phyloP scores from a whole-genome alignment of 2,888 invertebrate genomes.

The Hypercompe scribonia region DNA sequence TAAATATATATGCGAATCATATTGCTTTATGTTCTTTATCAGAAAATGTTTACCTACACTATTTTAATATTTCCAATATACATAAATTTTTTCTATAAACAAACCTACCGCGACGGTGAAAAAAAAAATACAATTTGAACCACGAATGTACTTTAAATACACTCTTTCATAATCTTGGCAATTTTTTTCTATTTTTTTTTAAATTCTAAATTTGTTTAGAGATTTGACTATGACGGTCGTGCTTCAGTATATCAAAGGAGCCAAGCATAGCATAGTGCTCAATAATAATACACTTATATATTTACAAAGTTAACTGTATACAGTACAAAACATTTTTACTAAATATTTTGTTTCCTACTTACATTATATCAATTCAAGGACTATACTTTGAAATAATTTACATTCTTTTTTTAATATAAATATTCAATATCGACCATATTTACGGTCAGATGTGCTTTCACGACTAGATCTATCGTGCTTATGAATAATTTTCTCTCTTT shows the following conservation, averaged over 20 bases:
- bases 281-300: conserved; percentile 53
- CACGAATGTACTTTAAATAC: conserved; percentile 52
- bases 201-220: conserved; percentile 59
- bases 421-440: conserved; percentile 55
- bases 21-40: conserved; percentile 69
- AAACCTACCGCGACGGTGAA: conserved; percentile 38
- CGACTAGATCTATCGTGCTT: conserved; percentile 66
- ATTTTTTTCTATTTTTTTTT: conserved; percentile 38
- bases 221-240: conserved; percentile 46
- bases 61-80: conserved; percentile 53
- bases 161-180: conserved; percentile 53
- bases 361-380: conserved; percentile 65
- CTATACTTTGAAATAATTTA: conserved; percentile 52
- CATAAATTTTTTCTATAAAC: conserved; percentile 49
- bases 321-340: conserved; percentile 78
- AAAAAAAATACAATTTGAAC: conserved; percentile 35
- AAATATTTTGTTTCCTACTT: conserved; percentile 75
- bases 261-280: conserved; percentile 74
- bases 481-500: conserved; percentile 52
- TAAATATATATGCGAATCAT: conserved; percentile 72
- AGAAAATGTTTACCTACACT: conserved; percentile 41
- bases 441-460: conserved; percentile 57
- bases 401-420: conserved; percentile 42
- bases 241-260: conserved; percentile 58
- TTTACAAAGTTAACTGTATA: conserved; percentile 62